phyloP scores from a whole-genome alignment of 1,140 invertebrate genomes.

The Asbolus verrucosus region DNA sequence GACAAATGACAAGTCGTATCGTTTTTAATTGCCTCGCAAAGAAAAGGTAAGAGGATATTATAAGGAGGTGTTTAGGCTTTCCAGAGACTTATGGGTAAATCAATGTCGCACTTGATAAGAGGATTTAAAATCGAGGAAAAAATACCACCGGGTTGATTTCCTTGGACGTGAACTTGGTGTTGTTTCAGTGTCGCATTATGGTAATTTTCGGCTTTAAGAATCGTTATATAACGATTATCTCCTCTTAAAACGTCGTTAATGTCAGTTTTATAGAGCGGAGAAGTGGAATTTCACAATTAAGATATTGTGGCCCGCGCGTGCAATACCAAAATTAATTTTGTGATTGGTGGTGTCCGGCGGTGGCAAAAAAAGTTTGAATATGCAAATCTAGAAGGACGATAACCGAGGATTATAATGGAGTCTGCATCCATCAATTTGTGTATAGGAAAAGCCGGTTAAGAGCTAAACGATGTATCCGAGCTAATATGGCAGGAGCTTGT shows the following conservation, averaged over 20 bases:
- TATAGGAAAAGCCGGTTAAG: slow-evolving; percentile 11
- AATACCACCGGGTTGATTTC: slow-evolving; percentile 24
- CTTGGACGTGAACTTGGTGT: slow-evolving; percentile 3
- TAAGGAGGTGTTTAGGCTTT: too few species aligned
- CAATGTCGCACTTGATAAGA: neutral
- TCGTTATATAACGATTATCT: slow-evolving; percentile 35
- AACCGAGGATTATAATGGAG: slow-evolving; percentile 1
- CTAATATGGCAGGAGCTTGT: slow-evolving; percentile 40
- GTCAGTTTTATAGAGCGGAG: slow-evolving; percentile 4
- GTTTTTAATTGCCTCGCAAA: slow-evolving; percentile 47
- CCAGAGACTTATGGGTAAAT: slow-evolving; percentile 21
- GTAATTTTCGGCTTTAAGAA: neutral
- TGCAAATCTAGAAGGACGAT: slow-evolving; percentile 16
- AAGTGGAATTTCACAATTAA: slow-evolving; percentile 4
- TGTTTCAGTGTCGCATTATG: slow-evolving; percentile 5
- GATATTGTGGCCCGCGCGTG: slow-evolving; percentile 15
- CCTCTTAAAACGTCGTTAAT: slow-evolving; percentile 18
- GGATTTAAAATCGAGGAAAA: neutral
- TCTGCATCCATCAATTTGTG: neutral
- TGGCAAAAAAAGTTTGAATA: too few species aligned
- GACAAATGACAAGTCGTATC: slow-evolving; percentile 48
- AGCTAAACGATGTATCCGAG: slow-evolving; percentile 43
- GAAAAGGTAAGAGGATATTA: neutral
- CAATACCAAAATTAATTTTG: slow-evolving; percentile 9
- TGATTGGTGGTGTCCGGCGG: neutral